These are phyloP conservation scores for Diarsia mendica DNA, from an alignment of 2,888 invertebrate species.

Conservation along the genomic window DNA sequence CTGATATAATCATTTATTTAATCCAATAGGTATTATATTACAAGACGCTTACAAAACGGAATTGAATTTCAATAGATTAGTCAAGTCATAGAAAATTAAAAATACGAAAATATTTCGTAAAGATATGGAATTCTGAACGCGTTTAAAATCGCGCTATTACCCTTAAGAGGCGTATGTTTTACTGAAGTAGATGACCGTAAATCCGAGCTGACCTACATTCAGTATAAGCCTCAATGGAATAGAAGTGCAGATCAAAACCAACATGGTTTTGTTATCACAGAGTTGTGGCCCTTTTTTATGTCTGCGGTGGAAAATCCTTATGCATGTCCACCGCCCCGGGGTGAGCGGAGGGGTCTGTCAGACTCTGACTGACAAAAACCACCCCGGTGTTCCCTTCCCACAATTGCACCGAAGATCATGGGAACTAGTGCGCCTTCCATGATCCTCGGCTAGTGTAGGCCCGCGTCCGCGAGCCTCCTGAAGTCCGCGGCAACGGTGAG, in stretches of 20 bases:
- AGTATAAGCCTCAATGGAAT: background rate
- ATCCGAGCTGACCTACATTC: background rate
- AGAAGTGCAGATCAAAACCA: background rate
- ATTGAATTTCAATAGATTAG: slow-evolving; percentile 52
- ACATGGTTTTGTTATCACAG: background rate
- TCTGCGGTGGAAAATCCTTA: too few relatives aligned
- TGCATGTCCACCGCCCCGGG: too few relatives aligned
- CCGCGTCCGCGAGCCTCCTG: too few relatives aligned
- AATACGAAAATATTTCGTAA: slow-evolving; percentile 9
- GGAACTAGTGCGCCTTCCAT: too few relatives aligned
- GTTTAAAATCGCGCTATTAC: background rate
- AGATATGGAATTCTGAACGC: background rate
- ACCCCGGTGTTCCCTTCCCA: too few relatives aligned
- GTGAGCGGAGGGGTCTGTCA: too few relatives aligned
- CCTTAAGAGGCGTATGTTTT: background rate
- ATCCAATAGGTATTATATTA: slow-evolving; percentile 45
- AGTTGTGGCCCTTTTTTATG: background rate
- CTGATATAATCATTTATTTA: slow-evolving; percentile 61
- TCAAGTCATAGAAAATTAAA: background rate
- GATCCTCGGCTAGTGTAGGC: too few relatives aligned
- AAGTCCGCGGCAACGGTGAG: too few relatives aligned
- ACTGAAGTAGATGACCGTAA: background rate
- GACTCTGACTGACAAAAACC: too few relatives aligned
- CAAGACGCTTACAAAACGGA: slow-evolving; percentile 52
- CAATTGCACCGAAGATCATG: too few relatives aligned